Percentiles rank a stretch among this genome's conserved stretches.
Conservation (phyloP, 2,888 invertebrate genomes). For the Lasioglossum zephyrum region DNA sequence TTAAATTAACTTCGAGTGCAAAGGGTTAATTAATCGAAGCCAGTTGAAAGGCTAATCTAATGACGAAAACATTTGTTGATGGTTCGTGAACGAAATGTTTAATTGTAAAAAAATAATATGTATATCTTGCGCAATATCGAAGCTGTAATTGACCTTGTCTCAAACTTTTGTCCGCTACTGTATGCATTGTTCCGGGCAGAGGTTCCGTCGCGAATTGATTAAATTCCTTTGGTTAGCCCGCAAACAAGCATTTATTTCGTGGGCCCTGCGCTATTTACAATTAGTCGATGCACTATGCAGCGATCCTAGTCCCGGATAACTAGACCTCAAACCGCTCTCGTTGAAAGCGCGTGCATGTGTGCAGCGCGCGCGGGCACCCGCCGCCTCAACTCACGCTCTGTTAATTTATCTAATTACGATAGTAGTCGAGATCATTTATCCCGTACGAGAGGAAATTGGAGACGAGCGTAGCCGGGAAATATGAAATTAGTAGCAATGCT, state of each 20-base stretch:
- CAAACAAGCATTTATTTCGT: constrained; percentile 53
- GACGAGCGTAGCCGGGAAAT: constrained; percentile 62
- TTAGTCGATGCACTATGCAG: constrained; percentile 51
- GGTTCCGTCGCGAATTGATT: constrained; percentile 15
- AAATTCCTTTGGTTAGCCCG: constrained; percentile 35
- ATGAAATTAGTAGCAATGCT: constrained; percentile 74
- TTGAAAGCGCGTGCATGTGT: constrained; percentile 22
- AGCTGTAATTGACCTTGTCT: neutral
- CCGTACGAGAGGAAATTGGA: constrained; percentile 63
- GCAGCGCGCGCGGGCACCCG: constrained; percentile 40
- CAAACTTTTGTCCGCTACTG: neutral
- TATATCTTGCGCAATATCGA: rapidly evolving
- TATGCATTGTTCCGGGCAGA: neutral
- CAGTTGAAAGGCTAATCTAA: too few relatives aligned
- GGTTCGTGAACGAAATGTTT: too few relatives aligned
- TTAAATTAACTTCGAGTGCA: too few relatives aligned
- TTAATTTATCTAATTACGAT: constrained; percentile 58
- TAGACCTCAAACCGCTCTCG: constrained; percentile 60
- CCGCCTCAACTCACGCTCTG: constrained; percentile 59
- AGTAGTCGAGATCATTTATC: constrained; percentile 54
- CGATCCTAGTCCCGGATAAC: constrained; percentile 60
- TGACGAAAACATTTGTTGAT: too few relatives aligned
- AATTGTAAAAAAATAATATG: neutral
- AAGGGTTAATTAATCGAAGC: too few relatives aligned
- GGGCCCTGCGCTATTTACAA: constrained; percentile 50